Conservation (phyloP, 2,797 vertebrate species). For the Petrocephalus sullivani region DNA sequence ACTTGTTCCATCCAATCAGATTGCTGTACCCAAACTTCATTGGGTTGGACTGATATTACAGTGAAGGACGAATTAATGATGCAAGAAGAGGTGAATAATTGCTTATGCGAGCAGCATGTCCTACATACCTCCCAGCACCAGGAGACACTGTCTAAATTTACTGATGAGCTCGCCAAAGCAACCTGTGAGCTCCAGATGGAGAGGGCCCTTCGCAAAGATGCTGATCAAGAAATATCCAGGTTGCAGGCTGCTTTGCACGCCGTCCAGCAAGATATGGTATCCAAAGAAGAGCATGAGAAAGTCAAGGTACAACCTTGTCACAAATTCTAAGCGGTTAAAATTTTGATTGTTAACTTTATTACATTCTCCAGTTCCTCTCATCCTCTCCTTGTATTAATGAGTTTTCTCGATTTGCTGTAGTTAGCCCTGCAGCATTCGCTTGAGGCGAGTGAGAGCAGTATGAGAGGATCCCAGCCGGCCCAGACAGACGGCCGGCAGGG, state of each 20-base stretch:
- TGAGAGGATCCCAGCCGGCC: not conserved
- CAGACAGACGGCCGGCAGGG: not conserved
- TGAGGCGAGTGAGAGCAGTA: not conserved
- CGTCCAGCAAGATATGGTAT: not conserved
- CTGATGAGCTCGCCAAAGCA: not conserved
- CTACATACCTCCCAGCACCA: not conserved
- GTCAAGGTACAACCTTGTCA: not conserved
- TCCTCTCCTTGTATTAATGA: not conserved
- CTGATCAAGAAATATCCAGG: constrained; percentile 17
- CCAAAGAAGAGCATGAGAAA: not conserved
- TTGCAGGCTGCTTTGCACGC: not conserved
- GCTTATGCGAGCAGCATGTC: not conserved
- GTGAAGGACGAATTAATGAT: not conserved
- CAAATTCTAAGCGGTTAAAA: not conserved
- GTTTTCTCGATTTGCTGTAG: not conserved
- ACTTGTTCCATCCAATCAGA: not conserved
- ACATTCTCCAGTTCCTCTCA: not conserved
- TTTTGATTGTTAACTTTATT: not conserved
- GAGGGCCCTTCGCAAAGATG: not conserved
- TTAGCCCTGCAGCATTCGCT: not conserved
- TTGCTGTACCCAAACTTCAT: constrained; percentile 12
- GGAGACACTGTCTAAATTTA: not conserved
- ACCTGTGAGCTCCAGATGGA: not conserved
- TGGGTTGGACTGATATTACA: not conserved
- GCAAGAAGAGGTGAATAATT: not conserved